Conservation (phyloP, 2,888 invertebrate genomes). For the Danaus chrysippus region DNA sequence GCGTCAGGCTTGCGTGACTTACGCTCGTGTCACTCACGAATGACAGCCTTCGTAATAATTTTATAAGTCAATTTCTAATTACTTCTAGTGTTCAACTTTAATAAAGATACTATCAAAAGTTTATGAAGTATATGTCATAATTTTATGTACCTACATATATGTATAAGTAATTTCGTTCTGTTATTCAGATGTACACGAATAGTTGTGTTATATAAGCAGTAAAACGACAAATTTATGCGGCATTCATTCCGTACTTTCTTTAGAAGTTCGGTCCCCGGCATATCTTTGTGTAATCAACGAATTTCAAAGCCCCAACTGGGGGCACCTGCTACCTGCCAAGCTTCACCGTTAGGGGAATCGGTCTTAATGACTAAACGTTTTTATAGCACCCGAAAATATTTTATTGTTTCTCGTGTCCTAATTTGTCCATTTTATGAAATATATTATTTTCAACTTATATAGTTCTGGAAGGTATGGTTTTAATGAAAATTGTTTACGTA, state of each 20-base stretch:
- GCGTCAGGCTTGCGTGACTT: conserved; percentile 18
- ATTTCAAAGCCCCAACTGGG: conserved; percentile 22
- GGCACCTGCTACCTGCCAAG: conserved; percentile 58
- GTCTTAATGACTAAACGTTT: conserved; percentile 10
- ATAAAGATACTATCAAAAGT: neutral
- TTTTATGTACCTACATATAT: too few relatives aligned
- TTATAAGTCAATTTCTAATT: conserved; percentile 4
- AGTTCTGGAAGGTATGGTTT: too few relatives aligned
- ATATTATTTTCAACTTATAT: too few relatives aligned
- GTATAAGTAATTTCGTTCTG: too few relatives aligned
- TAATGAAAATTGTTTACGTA: too few relatives aligned
- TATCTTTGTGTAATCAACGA: neutral
- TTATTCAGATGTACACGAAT: too few relatives aligned
- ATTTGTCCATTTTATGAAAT: too few relatives aligned
- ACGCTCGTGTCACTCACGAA: conserved; percentile 6
- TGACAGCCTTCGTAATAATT: conserved; percentile 2
- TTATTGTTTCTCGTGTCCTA: neutral
- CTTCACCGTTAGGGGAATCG: conserved; percentile 7
- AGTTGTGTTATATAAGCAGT: too few relatives aligned
- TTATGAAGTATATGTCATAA: too few relatives aligned
- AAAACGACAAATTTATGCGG: too few relatives aligned
- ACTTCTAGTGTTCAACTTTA: neutral
- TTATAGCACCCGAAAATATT: neutral
- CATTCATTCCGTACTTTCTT: too few relatives aligned
- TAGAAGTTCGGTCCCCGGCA: neutral